Conservation (phyloP, 2,113 vertebrate genomes). For the Morone chrysops region DNA sequence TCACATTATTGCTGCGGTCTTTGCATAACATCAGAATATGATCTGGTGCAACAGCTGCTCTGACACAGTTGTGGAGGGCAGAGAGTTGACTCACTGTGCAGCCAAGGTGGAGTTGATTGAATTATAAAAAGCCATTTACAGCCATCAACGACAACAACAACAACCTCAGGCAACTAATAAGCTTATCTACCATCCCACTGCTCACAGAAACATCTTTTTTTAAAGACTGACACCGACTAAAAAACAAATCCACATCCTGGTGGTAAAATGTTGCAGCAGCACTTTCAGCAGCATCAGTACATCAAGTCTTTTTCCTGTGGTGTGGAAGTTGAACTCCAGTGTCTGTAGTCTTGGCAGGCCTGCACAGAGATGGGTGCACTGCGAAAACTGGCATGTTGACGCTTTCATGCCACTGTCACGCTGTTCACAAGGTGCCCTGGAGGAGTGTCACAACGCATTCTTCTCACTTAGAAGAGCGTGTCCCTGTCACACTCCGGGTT, state of each 20-base stretch:
- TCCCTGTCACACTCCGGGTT: conserved; percentile 75
- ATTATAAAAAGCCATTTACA: conserved; percentile 58
- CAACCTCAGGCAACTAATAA: conserved; percentile 53
- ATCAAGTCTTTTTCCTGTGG: conserved; percentile 43
- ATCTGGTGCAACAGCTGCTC: conserved; percentile 62
- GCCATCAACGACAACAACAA: conserved; percentile 45
- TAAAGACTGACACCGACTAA: conserved; percentile 1
- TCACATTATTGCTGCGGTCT: conserved; percentile 47
- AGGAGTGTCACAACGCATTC: conserved; percentile 75
- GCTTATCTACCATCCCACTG: conserved; percentile 43
- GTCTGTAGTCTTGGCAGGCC: conserved; percentile 59
- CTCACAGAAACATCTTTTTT: conserved; percentile 22
- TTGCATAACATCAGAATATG: conserved; percentile 55
- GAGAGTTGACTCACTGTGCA: conserved; percentile 33
- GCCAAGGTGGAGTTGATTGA: conserved; percentile 56
- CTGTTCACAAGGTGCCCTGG: conserved; percentile 76
- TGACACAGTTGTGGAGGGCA: conserved; percentile 48
- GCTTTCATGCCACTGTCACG: conserved; percentile 77
- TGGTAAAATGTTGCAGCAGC: conserved; percentile 33
- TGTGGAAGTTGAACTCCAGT: conserved; percentile 66
- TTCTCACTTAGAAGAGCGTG: conserved; percentile 72
- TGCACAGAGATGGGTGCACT: conserved; percentile 53
- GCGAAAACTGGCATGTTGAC: conserved; percentile 79
- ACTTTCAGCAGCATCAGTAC: conserved; percentile 42
- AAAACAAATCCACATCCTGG: conserved; percentile 54